A percentile compares a stretch with the other conserved stretches of the same genome.
Conservation (phyloP, 2,113 vertebrate genomes). For the Neotragus pygmaeus region DNA sequence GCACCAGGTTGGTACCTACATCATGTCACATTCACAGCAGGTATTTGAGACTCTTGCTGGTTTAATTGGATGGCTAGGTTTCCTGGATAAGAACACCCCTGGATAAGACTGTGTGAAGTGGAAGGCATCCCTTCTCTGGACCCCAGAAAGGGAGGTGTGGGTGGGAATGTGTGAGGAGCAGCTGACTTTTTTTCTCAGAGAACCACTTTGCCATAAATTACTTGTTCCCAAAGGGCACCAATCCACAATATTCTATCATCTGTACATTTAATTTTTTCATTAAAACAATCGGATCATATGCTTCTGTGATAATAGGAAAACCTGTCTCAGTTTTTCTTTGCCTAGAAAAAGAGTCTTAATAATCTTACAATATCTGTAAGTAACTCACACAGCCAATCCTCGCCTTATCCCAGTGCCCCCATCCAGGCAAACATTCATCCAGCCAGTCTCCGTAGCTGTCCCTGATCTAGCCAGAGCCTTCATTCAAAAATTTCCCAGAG, state of each 20-base stretch:
- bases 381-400: not conserved
- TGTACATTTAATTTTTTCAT: not conserved
- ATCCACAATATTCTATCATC: not conserved
- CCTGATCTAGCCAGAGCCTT: not conserved
- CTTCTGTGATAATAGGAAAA: not conserved
- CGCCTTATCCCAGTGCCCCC: not conserved
- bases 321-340: not conserved
- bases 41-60: not conserved
- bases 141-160: not conserved
- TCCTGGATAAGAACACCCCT: not conserved
- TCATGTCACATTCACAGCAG: accelerated
- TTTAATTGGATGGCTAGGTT: not conserved
- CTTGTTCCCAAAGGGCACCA: not conserved
- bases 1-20: not conserved
- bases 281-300: not conserved
- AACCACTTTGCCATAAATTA: accelerated
- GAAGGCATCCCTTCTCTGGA: not conserved
- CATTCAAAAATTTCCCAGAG: not conserved
- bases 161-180: accelerated
- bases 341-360: not conserved
- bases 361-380: not conserved
- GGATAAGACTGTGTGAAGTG: accelerated
- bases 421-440: not conserved
- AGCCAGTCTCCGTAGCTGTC: not conserved
- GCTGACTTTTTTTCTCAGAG: not conserved